Evolutionary conservation across 64 coral and sea anemone species (phyloP).

Genomic region (Porites lutea): DNA sequence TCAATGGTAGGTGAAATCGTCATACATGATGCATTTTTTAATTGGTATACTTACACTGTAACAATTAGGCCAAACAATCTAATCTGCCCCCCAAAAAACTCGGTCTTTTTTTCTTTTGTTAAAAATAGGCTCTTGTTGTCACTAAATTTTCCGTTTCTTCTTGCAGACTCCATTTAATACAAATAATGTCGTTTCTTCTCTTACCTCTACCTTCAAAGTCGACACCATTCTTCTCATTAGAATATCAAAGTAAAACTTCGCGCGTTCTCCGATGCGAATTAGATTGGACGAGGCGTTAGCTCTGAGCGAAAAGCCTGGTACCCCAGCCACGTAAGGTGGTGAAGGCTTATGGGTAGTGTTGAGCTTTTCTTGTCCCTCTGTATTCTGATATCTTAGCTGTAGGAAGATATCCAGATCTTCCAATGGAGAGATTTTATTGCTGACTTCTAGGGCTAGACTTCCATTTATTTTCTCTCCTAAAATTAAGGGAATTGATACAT

Average conservation of each 20-base stretch:
- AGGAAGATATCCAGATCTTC: conserved; percentile 72
- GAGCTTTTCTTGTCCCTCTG: conserved; percentile 31
- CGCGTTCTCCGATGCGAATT: conserved; percentile 66
- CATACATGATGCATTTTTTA: too few relatives aligned
- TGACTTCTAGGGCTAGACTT: conserved; percentile 56
- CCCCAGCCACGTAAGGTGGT: conserved; percentile 70
- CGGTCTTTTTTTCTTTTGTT: too few relatives aligned
- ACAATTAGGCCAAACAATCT: too few relatives aligned
- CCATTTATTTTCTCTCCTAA: conserved; percentile 68
- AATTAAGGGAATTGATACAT: background rate
- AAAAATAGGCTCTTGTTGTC: too few relatives aligned
- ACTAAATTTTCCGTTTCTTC: too few relatives aligned
- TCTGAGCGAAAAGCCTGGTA: conserved; percentile 76
- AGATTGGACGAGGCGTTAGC: conserved; percentile 49
- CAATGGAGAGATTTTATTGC: conserved; percentile 67
- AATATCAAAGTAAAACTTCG: conserved; percentile 63
- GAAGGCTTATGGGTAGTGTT: conserved; percentile 58
- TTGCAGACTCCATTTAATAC: too few relatives aligned
- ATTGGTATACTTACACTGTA: too few relatives aligned
- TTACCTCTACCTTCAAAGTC: conserved; percentile 72
- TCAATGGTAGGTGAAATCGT: too few relatives aligned
- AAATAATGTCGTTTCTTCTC: too few relatives aligned
- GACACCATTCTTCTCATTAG: conserved; percentile 70
- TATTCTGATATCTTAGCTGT: conserved; percentile 62
- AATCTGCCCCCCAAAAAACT: too few relatives aligned